phyloP scores from a whole-genome alignment of 2,113 vertebrate genomes.

The Cynopterus brachyotis region DNA sequence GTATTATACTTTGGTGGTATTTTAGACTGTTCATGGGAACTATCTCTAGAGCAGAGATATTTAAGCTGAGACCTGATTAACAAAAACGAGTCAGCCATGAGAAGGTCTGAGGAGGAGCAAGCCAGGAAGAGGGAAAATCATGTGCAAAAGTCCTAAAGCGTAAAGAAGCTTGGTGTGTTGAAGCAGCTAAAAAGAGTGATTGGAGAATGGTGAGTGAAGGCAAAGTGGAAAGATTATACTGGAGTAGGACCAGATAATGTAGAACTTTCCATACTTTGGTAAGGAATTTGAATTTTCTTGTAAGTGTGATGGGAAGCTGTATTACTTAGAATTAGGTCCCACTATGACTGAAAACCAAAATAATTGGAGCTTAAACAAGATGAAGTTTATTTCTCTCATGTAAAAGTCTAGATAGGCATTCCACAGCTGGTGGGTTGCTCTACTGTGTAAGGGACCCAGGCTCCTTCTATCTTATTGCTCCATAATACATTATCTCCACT shows the following conservation, averaged over 20 bases:
- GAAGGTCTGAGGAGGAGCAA: neutral
- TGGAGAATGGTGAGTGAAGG: neutral
- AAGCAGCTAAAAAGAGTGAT: neutral
- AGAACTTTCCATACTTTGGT: neutral
- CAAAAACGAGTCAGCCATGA: neutral
- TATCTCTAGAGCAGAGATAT: neutral
- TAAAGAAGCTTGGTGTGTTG: neutral
- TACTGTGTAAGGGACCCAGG: neutral
- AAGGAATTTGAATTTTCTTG: slow-evolving; percentile 36
- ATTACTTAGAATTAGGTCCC: neutral
- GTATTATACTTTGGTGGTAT: neutral
- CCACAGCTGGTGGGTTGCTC: neutral
- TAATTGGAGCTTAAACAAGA: neutral
- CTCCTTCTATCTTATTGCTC: neutral
- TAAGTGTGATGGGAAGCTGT: neutral
- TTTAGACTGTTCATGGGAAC: neutral
- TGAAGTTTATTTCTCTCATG: neutral
- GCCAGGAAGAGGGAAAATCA: neutral
- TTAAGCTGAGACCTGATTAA: neutral
- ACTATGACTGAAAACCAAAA: neutral
- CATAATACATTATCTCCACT: neutral
- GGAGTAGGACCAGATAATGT: neutral
- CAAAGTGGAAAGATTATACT: neutral
- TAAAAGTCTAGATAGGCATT: neutral
- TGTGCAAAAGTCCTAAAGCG: neutral